These are phyloP conservation scores for Apolygus lucorum DNA, from an alignment of 1,140 invertebrate species.

Conservation along the genomic window DNA sequence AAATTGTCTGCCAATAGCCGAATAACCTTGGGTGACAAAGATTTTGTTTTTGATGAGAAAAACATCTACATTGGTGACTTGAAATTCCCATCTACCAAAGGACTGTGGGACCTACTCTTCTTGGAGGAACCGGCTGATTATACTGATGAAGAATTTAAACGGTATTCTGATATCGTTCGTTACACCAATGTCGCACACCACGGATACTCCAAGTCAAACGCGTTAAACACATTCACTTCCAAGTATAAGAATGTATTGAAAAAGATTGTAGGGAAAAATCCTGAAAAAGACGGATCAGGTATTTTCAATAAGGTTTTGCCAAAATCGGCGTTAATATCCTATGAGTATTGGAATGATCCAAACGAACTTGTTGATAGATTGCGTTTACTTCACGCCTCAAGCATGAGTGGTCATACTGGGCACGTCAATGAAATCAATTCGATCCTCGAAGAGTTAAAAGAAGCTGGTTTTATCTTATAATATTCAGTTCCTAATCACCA, in stretches of 20 bases:
- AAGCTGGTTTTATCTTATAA: neutral
- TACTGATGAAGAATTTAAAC: neutral
- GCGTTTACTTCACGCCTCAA: conserved; percentile 6
- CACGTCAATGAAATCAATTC: conserved; percentile 19
- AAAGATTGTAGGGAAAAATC: neutral
- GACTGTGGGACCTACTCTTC: neutral
- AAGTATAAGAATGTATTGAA: neutral
- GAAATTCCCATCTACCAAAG: neutral
- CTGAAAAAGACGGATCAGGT: neutral
- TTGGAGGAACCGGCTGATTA: neutral
- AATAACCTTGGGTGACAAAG: neutral
- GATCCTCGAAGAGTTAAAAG: conserved; percentile 20
- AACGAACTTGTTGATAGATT: conserved; percentile 10
- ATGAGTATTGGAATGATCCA: conserved; percentile 5
- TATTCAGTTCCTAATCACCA: neutral
- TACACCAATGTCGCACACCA: neutral
- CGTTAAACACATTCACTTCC: neutral
- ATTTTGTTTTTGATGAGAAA: neutral
- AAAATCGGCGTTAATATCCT: neutral
- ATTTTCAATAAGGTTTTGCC: neutral
- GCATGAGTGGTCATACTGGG: neutral
- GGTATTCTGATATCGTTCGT: neutral
- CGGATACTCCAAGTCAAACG: neutral
- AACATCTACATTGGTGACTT: neutral
- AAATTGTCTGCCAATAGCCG: neutral